Evolutionary conservation across 2,888 invertebrate species (phyloP).

Genomic region (Lithophane leautieri): DNA sequence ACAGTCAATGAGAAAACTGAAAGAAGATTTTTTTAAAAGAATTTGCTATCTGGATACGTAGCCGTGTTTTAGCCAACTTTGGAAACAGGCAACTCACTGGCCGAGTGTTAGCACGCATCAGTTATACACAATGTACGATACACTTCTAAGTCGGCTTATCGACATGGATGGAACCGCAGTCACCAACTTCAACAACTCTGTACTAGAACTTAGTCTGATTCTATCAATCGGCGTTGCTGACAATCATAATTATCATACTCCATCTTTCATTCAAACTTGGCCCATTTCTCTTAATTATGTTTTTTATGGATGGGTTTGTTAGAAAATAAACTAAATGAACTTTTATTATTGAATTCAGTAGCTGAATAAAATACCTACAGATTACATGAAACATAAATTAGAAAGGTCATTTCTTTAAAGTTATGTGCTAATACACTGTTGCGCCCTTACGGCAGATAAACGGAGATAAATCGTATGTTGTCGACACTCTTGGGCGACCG

Average conservation of each 20-base stretch:
- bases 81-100: too few species aligned
- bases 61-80: too few species aligned
- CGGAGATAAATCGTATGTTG: not conserved
- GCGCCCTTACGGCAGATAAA: not conserved
- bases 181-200: not conserved
- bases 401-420: not conserved
- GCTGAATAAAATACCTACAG: not conserved
- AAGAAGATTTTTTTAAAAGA: not conserved
- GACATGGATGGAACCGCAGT: not conserved
- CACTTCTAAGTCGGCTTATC: not conserved
- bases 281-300: too few species aligned
- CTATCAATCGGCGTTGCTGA: not conserved
- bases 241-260: too few species aligned
- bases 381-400: not conserved
- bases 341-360: too few species aligned
- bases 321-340: too few species aligned
- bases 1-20: conserved; percentile 21
- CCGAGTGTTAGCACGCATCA: not conserved
- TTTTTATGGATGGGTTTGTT: too few species aligned
- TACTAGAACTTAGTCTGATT: not conserved
- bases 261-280: too few species aligned
- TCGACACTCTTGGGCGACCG: not conserved
- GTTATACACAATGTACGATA: not conserved
- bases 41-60: not conserved
- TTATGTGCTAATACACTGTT: not conserved